A percentile compares a stretch with the other conserved stretches of the same genome.
Evolutionary conservation across 1,140 invertebrate species (phyloP).

Genomic region (Zaprionus lachaisei): DNA sequence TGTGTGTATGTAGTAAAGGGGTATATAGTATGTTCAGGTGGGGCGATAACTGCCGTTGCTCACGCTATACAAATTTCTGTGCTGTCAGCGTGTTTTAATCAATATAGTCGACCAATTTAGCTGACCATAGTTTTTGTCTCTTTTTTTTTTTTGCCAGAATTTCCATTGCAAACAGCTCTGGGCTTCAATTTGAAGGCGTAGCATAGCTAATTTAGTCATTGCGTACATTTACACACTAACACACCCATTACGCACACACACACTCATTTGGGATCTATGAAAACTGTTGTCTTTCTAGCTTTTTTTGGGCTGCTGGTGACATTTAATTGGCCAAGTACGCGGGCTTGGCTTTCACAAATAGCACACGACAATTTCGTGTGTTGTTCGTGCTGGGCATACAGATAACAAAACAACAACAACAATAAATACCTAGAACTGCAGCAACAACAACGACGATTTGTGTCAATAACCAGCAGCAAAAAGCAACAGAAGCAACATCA

Average conservation of each 20-base stretch:
- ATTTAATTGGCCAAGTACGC: constrained; percentile 53
- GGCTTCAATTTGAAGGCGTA: constrained; percentile 34
- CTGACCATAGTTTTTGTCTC: background rate
- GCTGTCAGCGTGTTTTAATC: background rate
- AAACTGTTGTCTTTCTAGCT: constrained; percentile 1
- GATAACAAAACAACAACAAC: constrained; percentile 31
- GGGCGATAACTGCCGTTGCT: background rate
- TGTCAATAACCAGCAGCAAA: constrained; percentile 42
- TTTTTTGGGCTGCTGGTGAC: constrained; percentile 33
- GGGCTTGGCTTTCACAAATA: constrained; percentile 74
- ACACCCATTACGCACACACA: constrained; percentile 23
- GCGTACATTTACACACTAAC: constrained; percentile 40
- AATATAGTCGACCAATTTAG: background rate
- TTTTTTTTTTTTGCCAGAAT: constrained; percentile 8
- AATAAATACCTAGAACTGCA: constrained; percentile 27
- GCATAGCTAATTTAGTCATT: constrained; percentile 61
- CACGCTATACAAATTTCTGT: constrained; percentile 2
- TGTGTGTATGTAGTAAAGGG: background rate
- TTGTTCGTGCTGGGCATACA: constrained; percentile 63
- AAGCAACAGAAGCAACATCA: constrained; percentile 30
- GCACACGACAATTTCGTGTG: constrained; percentile 50
- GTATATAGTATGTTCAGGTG: background rate
- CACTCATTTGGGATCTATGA: constrained; percentile 16
- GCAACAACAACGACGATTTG: constrained; percentile 20
- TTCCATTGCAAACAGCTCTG: background rate